phyloP scores from a whole-genome alignment of 2,113 vertebrate species.

The Hylia prasina region DNA sequence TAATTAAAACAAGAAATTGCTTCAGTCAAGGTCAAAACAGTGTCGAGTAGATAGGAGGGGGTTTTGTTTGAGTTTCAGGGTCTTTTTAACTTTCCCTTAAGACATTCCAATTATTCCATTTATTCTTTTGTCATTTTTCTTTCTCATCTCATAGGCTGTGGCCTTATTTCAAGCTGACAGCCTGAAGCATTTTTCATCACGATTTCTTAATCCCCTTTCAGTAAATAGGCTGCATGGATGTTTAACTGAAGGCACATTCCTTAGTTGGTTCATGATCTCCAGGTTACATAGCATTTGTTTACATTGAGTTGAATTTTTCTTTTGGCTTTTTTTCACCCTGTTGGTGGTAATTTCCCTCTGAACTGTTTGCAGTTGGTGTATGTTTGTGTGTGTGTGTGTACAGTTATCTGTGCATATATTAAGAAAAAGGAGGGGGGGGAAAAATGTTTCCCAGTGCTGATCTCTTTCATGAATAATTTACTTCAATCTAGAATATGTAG shows the following conservation, averaged over 20 bases:
- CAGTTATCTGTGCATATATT: not conserved
- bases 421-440: not conserved
- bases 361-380: constrained; percentile 11
- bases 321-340: constrained; percentile 53
- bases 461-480: constrained; percentile 8
- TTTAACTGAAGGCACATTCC: constrained; percentile 52
- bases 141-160: constrained; percentile 55
- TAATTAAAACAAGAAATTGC: not conserved
- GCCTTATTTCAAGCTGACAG: constrained; percentile 46
- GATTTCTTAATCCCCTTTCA: constrained; percentile 56
- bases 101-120: constrained; percentile 28
- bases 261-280: constrained; percentile 59
- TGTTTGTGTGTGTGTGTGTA: not conserved
- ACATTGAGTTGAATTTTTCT: constrained; percentile 60
- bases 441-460: not conserved
- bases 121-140: constrained; percentile 12
- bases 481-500: not conserved
- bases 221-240: constrained; percentile 60
- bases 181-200: not conserved
- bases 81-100: not conserved
- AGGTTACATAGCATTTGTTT: constrained; percentile 65
- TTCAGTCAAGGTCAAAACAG: not conserved
- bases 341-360: constrained; percentile 45
- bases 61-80: not conserved
- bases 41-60: not conserved